Percentiles rank a stretch among this genome's conserved stretches.
Evolutionary conservation across 2,888 invertebrate species (phyloP).

Genomic region (Agriopis marginaria): DNA sequence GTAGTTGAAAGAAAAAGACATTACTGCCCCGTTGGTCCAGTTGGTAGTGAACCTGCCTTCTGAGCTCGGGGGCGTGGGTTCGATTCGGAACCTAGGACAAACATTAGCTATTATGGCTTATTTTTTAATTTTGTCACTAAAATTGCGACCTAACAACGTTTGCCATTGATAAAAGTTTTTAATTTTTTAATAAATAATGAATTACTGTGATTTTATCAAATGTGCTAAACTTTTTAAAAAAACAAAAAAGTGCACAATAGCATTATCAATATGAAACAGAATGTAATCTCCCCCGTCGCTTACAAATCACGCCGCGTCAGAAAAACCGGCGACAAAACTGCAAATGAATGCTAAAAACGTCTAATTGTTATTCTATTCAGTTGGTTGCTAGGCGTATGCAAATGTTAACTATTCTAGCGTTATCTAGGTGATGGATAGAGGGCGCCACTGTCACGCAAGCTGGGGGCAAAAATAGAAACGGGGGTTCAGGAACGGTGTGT

Average conservation of each 20-base stretch:
- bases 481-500: constrained; percentile 26
- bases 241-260: neutral
- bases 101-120: too few species aligned
- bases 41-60: too few species aligned
- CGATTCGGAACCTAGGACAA: too few species aligned
- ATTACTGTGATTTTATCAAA: too few species aligned
- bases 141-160: too few species aligned
- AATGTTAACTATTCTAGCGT: constrained; percentile 70
- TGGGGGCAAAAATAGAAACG: constrained; percentile 34
- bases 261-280: neutral
- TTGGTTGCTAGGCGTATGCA: constrained; percentile 60
- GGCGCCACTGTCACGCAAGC: constrained; percentile 65
- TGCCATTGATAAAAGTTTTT: too few species aligned
- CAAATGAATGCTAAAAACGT: constrained; percentile 35
- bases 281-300: constrained; percentile 10
- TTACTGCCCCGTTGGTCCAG: too few species aligned
- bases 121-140: too few species aligned
- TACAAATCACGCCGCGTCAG: constrained; percentile 17
- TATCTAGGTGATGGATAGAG: constrained; percentile 79
- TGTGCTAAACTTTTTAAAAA: too few species aligned
- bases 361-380: constrained; percentile 41
- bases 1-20: too few species aligned
- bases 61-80: too few species aligned
- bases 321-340: constrained; percentile 33
- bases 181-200: too few species aligned